These are phyloP conservation scores for Acrocephalus scirpaceus DNA, from an alignment of 2,797 vertebrate species.

Conservation along the genomic window DNA sequence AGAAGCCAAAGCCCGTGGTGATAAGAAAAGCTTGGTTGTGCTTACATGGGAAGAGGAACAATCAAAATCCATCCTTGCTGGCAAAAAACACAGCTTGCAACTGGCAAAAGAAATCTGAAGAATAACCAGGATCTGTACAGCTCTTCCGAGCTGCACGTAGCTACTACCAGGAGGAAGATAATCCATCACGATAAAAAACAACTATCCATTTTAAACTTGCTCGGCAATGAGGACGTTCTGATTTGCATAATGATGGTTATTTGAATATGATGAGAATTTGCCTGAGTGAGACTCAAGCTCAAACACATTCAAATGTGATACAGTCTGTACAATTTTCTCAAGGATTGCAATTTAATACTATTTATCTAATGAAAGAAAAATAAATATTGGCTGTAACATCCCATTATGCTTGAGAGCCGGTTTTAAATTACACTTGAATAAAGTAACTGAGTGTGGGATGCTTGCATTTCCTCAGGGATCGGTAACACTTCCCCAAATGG, in stretches of 20 bases:
- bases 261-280: conserved; percentile 72
- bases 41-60: not conserved
- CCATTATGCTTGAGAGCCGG: conserved; percentile 39
- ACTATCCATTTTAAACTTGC: conserved; percentile 65
- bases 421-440: conserved; percentile 40
- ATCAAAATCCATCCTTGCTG: not conserved
- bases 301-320: conserved; percentile 62
- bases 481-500: conserved; percentile 10
- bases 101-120: not conserved
- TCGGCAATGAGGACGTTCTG: conserved; percentile 42
- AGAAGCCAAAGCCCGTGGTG: not conserved
- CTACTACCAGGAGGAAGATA: conserved; percentile 34
- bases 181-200: conserved; percentile 69
- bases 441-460: conserved; percentile 14
- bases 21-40: not conserved
- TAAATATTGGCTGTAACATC: conserved; percentile 70
- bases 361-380: conserved; percentile 77
- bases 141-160: not conserved
- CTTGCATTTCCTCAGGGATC: conserved; percentile 27
- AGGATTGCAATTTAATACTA: conserved; percentile 74
- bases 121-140: not conserved
- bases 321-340: conserved; percentile 66
- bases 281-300: conserved; percentile 68
- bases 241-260: conserved; percentile 76
- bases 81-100: not conserved